phyloP scores from a whole-genome alignment of 2,113 vertebrate genomes.

The Cricetomys ansorgei region DNA sequence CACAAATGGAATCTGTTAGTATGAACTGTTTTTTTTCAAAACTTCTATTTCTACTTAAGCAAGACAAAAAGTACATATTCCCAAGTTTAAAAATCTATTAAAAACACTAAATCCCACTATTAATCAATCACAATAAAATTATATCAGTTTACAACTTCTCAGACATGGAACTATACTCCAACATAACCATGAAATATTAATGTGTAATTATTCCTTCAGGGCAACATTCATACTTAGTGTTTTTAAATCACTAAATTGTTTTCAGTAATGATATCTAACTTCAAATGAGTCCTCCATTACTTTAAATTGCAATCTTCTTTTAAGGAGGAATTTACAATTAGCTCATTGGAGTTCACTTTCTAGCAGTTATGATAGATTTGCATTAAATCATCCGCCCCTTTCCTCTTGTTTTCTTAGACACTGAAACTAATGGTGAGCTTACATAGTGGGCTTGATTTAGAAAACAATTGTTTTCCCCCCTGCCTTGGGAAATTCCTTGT shows the following conservation, averaged over 20 bases:
- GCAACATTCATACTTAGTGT: neutral
- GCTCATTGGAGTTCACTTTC: slow-evolving; percentile 46
- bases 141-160: slow-evolving; percentile 29
- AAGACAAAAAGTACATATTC: neutral
- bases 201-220: slow-evolving; percentile 31
- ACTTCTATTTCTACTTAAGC: slow-evolving; percentile 36
- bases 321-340: slow-evolving; percentile 49
- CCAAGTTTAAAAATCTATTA: slow-evolving; percentile 21
- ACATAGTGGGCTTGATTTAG: neutral
- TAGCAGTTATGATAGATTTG: slow-evolving; percentile 19
- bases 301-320: slow-evolving; percentile 31
- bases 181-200: neutral
- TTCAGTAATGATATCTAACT: slow-evolving; percentile 16
- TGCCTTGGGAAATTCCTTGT: slow-evolving; percentile 30
- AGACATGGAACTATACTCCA: neutral
- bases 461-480: slow-evolving; percentile 27
- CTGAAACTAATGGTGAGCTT: slow-evolving; percentile 58
- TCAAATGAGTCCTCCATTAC: neutral
- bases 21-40: slow-evolving; percentile 55
- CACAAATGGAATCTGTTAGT: neutral
- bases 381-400: slow-evolving; percentile 12
- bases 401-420: slow-evolving; percentile 1
- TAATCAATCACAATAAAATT: slow-evolving; percentile 33
- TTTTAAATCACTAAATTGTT: slow-evolving; percentile 36
- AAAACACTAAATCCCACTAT: slow-evolving; percentile 38